Evolutionary conservation across 2,888 invertebrate genomes (phyloP).

Genomic region (Phyllotreta striolata): DNA sequence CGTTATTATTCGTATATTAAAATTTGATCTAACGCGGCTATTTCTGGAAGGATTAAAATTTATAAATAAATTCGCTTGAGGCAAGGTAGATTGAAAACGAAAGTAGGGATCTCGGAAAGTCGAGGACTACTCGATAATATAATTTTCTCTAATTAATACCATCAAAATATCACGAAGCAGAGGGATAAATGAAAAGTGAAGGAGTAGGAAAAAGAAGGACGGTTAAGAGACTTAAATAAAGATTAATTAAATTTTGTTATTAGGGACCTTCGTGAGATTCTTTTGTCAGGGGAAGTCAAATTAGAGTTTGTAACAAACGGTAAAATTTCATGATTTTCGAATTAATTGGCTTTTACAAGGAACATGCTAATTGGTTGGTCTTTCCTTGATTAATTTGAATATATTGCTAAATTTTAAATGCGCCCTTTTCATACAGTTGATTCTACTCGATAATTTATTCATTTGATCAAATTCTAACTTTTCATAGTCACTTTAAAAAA

Average conservation of each 20-base stretch:
- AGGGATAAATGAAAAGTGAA: slow-evolving; percentile 23
- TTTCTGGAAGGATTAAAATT: too few species aligned
- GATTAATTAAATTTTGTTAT: slow-evolving; percentile 29
- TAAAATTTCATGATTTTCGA: slow-evolving; percentile 24
- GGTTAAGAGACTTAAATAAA: slow-evolving; percentile 26
- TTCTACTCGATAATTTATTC: too few species aligned
- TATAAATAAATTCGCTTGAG: too few species aligned
- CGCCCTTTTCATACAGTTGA: too few species aligned
- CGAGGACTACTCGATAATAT: slow-evolving; percentile 22
- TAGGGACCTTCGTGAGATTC: slow-evolving; percentile 21
- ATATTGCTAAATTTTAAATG: slow-evolving; percentile 8
- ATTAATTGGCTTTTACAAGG: slow-evolving; percentile 23
- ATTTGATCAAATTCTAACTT: too few species aligned
- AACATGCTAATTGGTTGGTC: slow-evolving; percentile 18
- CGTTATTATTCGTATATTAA: too few species aligned
- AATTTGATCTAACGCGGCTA: too few species aligned
- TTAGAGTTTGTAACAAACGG: slow-evolving; percentile 25
- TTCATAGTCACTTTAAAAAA: slow-evolving; percentile 3
- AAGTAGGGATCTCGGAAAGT: slow-evolving; percentile 8
- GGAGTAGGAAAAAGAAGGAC: slow-evolving; percentile 24
- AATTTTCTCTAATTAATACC: slow-evolving; percentile 28
- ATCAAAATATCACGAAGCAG: slow-evolving; percentile 28
- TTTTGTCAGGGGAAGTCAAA: slow-evolving; percentile 24
- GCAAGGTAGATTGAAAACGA: background rate
- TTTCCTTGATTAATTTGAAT: slow-evolving; percentile 17